Evolutionary conservation across 1,140 invertebrate genomes (phyloP), one percentile per base, ranked within the genome.

Genomic region (fruit fly (Drosophila melanogaster)): DNA sequence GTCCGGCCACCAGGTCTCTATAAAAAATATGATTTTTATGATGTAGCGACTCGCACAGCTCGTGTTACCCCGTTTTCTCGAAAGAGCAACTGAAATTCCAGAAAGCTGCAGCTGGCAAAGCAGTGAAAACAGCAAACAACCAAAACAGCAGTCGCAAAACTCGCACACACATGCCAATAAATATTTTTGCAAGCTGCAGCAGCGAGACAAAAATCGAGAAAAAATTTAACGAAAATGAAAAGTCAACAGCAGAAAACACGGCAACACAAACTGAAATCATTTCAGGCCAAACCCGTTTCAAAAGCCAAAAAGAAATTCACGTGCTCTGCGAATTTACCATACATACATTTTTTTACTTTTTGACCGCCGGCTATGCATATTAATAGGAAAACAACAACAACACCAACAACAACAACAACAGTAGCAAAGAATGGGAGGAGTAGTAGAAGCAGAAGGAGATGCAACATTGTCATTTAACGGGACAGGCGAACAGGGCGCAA

Each of bases 301-400:
- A 77, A 66, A 66, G 57, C 61, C 54, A 65, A 69, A 89, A 89
- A 84, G 84, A 89, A 90, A 89, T 89, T 77, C 85, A 89, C 80
- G 85, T 89, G 83, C 75, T 69, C 59, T 61, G 72, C 80, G 69
- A 41, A 65, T 62, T 65, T 81, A 14, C 17, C 11, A 14, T 55
- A 26, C 40, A 46, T 55, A 17, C 43, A 56, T 56, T 57, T 41
- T 41, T 17, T 41, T 15, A 46, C 40, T 19, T 47, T 70, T 61
- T 38, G 38, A 14, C 81, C 81, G 44, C 49, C 37, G 62, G 81
- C 78, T 43, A 77, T 84, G 72, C 81, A 83, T 74, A 83, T 64
- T 72, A 71, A 66, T 56, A 77, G 66, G 64, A 64, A 61, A 59
- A 33, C 59, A 66, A 50, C 57, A 65, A 73, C 15, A 62, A 24